Evolutionary conservation across 2,888 invertebrate genomes (phyloP).

Genomic region (Cryptus viduatorius): DNA sequence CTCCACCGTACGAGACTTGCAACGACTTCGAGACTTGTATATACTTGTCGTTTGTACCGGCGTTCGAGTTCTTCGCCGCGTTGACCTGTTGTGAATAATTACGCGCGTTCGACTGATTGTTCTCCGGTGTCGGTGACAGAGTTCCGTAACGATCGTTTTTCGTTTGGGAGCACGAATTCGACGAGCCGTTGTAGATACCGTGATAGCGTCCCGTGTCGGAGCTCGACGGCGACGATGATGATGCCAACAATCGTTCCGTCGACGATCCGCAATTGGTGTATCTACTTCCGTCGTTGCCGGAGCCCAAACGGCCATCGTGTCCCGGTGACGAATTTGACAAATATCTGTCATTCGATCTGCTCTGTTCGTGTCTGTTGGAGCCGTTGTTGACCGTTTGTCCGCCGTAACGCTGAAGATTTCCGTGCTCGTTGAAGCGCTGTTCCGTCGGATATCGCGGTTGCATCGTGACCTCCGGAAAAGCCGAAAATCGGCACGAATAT

Average conservation of each 20-base stretch:
- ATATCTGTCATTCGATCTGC: constrained; percentile 79
- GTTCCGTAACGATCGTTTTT: constrained; percentile 74
- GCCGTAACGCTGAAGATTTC: constrained; percentile 76
- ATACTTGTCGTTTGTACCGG: constrained; percentile 78
- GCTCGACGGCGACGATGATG: constrained; percentile 79
- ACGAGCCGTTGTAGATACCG: constrained; percentile 61
- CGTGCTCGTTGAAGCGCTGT: constrained; percentile 79
- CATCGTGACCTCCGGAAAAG: constrained; percentile 75
- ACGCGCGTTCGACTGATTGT: constrained; percentile 57
- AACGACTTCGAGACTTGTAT: constrained; percentile 80
- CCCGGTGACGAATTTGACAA: constrained; percentile 76
- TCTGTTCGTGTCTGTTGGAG: constrained; percentile 71
- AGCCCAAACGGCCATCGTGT: constrained; percentile 71
- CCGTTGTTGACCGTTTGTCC: constrained; percentile 45
- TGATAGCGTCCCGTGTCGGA: constrained; percentile 78
- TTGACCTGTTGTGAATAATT: constrained; percentile 69
- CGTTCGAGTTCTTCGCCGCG: constrained; percentile 64
- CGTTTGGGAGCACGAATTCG: constrained; percentile 74
- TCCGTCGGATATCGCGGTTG: constrained; percentile 78
- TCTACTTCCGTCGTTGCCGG: constrained; percentile 63
- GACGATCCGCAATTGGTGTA: constrained; percentile 74
- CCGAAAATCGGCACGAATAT: constrained; percentile 74
- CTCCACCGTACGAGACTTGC: constrained; percentile 77
- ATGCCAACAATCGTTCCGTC: constrained; percentile 81
- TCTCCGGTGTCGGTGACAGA: constrained; percentile 76